A percentile compares a stretch with the other conserved stretches of the same genome.
Evolutionary conservation across 2,113 vertebrate species (phyloP).

Genomic region (Xenopus tropicalis): UCB_Xtro_10.0 CM004448.2:26640001-26640500

Average conservation of each 20-base stretch:
- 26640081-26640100: too few relatives aligned
- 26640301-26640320: slow-evolving; percentile 2
- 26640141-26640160: too few relatives aligned
- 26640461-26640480: background rate
- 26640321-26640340: slow-evolving; percentile 13
- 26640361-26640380: background rate
- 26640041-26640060: too few relatives aligned
- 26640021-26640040: too few relatives aligned
- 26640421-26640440: slow-evolving; percentile 2
- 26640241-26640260: slow-evolving; percentile 9
- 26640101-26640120: too few relatives aligned
- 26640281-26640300: slow-evolving; percentile 25
- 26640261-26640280: slow-evolving; percentile 29
- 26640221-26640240: slow-evolving; percentile 17
- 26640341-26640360: slow-evolving; percentile 11
- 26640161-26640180: background rate
- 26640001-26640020: too few relatives aligned
- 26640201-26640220: slow-evolving; percentile 30
- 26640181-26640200: background rate
- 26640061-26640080: too few relatives aligned
- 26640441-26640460: background rate
- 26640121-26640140: too few relatives aligned
- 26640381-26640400: background rate
- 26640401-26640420: background rate
- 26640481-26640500: background rate